A percentile compares a stretch with the other conserved stretches of the same genome.
phyloP scores from a whole-genome alignment of 2,888 invertebrate genomes.

The Trichopria drosophilae region DNA sequence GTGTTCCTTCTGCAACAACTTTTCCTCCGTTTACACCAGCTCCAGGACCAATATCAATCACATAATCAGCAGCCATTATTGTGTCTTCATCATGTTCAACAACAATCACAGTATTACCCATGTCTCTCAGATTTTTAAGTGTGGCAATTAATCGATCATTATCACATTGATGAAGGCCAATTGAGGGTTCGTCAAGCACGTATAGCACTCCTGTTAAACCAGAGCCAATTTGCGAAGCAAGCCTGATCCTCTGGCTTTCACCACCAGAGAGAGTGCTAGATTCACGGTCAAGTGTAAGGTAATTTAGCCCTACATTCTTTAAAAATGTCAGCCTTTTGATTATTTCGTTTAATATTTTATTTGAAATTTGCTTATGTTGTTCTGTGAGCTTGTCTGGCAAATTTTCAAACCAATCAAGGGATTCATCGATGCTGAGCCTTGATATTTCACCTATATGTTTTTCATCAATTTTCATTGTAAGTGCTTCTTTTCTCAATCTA shows the following conservation, averaged over 20 bases:
- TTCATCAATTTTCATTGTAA: slow-evolving; percentile 16
- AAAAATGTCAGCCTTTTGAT: slow-evolving; percentile 20
- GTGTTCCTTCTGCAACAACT: slow-evolving; percentile 23
- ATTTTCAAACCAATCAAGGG: slow-evolving; percentile 13
- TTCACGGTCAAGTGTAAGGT: slow-evolving; percentile 17
- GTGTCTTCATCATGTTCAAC: slow-evolving; percentile 29
- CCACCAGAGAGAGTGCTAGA: slow-evolving; percentile 12
- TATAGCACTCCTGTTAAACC: slow-evolving; percentile 5
- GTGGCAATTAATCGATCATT: slow-evolving; percentile 22
- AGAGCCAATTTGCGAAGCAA: slow-evolving; percentile 6
- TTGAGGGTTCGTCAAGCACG: slow-evolving; percentile 12
- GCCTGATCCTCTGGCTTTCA: slow-evolving; percentile 1
- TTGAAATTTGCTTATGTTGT: slow-evolving; percentile 21
- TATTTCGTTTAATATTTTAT: slow-evolving; percentile 20
- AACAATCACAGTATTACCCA: slow-evolving; percentile 27
- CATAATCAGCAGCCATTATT: slow-evolving; percentile 22
- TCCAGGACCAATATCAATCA: slow-evolving; percentile 27
- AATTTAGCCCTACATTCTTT: slow-evolving; percentile 24
- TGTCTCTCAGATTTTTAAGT: slow-evolving; percentile 21
- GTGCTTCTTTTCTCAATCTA: slow-evolving; percentile 19
- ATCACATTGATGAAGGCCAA: slow-evolving; percentile 28
- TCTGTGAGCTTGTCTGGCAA: slow-evolving; percentile 14
- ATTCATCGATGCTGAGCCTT: slow-evolving; percentile 9
- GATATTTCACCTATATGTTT: slow-evolving; percentile 22
- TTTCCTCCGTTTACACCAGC: slow-evolving; percentile 26